Conservation (phyloP, 2,888 invertebrate species). For the Drosophila basisetae region DNA sequence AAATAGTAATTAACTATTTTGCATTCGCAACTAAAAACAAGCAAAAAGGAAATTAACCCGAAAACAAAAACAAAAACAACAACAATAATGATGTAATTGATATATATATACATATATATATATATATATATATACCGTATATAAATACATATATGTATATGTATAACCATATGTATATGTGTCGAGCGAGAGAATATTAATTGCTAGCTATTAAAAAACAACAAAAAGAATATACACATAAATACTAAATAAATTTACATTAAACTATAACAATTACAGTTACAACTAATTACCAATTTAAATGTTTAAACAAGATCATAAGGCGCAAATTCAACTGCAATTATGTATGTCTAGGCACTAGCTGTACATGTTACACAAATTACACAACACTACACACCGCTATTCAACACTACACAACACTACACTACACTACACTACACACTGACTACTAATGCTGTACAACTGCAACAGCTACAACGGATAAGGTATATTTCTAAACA, state of each 20-base stretch:
- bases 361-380: slow-evolving; percentile 31
- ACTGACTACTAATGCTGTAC: slow-evolving; percentile 29
- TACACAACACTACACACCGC: slow-evolving; percentile 24
- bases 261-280: slow-evolving; percentile 47
- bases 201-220: slow-evolving; percentile 23
- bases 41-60: slow-evolving; percentile 1
- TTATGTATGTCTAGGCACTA: slow-evolving; percentile 34
- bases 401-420: slow-evolving; percentile 15
- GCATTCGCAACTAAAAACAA: slow-evolving; percentile 70
- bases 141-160: slow-evolving; percentile 19
- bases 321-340: slow-evolving; percentile 20
- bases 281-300: slow-evolving; percentile 46
- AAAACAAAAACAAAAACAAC: slow-evolving; percentile 2
- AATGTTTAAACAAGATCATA: slow-evolving; percentile 42
- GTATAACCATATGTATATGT: slow-evolving; percentile 36
- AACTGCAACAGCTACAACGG: slow-evolving; percentile 28
- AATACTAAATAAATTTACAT: slow-evolving; percentile 48
- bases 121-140: slow-evolving; percentile 13
- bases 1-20: slow-evolving; percentile 50
- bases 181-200: slow-evolving; percentile 45
- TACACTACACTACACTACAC: slow-evolving; percentile 3
- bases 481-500: slow-evolving; percentile 14
- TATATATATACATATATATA: slow-evolving; percentile 21
- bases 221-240: slow-evolving; percentile 12
- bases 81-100: slow-evolving; percentile 39